A percentile compares a stretch with the other conserved stretches of the same genome.
phyloP scores from a whole-genome alignment of 2,888 invertebrate species.

The Clostera curtula region DNA sequence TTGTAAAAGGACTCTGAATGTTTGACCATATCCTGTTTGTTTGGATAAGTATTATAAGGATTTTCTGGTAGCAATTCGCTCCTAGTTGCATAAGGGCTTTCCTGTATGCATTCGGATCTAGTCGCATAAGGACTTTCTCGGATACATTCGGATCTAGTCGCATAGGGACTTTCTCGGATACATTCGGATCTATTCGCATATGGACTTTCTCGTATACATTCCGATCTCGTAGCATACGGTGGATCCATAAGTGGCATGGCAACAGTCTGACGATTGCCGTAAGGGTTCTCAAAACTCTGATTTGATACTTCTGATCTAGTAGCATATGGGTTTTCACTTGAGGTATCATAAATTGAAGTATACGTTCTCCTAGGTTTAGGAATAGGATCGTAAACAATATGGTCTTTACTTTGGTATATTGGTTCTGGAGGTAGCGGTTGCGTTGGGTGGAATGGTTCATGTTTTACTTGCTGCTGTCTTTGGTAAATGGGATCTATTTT shows the following conservation, averaged over 20 bases:
- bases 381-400: constrained; percentile 65
- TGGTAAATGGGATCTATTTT: constrained; percentile 74
- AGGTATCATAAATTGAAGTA: constrained; percentile 62
- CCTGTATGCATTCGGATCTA: constrained; percentile 13
- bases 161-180: constrained; percentile 22
- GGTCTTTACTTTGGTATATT: constrained; percentile 69
- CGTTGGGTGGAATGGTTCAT: constrained; percentile 67
- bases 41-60: constrained; percentile 32
- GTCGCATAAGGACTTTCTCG: constrained; percentile 26
- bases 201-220: constrained; percentile 26
- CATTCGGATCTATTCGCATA: constrained; percentile 27
- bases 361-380: constrained; percentile 70
- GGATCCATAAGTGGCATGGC: constrained; percentile 59
- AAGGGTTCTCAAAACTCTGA: constrained; percentile 62
- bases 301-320: constrained; percentile 58
- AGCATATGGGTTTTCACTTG: constrained; percentile 59
- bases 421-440: constrained; percentile 72
- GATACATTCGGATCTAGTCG: constrained; percentile 12
- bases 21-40: constrained; percentile 43
- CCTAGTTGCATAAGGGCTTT: constrained; percentile 24
- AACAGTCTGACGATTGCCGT: constrained; percentile 54
- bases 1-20: constrained; percentile 49
- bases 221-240: constrained; percentile 44
- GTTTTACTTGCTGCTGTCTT: constrained; percentile 67
- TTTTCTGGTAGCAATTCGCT: constrained; percentile 33